Conservation (phyloP, 2,888 invertebrate genomes). For the Xylota sylvarum region DNA sequence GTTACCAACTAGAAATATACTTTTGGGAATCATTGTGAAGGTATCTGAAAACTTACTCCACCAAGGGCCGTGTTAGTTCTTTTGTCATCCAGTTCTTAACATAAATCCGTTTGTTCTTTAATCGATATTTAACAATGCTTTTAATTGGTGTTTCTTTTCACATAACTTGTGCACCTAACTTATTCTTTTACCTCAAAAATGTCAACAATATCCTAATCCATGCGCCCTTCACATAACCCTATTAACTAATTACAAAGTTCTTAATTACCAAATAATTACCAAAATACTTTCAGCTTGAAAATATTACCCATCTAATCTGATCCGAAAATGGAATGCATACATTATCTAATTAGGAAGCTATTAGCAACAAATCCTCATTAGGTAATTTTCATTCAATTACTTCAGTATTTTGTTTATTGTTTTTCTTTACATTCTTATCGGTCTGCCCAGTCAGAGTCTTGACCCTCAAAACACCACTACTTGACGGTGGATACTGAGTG, state of each 20-base stretch:
- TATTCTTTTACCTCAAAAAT: too few species aligned
- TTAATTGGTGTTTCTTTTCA: too few species aligned
- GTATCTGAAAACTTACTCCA: too few species aligned
- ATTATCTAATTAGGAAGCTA: slow-evolving; percentile 37
- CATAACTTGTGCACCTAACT: too few species aligned
- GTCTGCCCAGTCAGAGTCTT: not conserved
- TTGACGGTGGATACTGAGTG: not conserved
- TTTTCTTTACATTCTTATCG: slow-evolving; percentile 41
- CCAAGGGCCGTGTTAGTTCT: too few species aligned
- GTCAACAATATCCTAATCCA: too few species aligned
- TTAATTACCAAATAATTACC: slow-evolving; percentile 33
- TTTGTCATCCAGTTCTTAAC: too few species aligned
- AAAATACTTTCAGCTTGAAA: not conserved
- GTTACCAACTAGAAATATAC: too few species aligned
- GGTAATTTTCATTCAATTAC: slow-evolving; percentile 29
- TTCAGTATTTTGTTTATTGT: slow-evolving; percentile 9
- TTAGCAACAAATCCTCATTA: slow-evolving; percentile 51
- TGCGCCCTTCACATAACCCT: not conserved
- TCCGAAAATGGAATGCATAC: slow-evolving; percentile 13
- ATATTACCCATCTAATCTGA: slow-evolving; percentile 3
- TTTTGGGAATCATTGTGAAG: too few species aligned
- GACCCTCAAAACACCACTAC: slow-evolving; percentile 22
- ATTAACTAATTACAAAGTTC: not conserved
- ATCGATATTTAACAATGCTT: too few species aligned
- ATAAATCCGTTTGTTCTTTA: too few species aligned